Conservation (phyloP, 2,888 invertebrate genomes). For the Timema cristinae region DNA sequence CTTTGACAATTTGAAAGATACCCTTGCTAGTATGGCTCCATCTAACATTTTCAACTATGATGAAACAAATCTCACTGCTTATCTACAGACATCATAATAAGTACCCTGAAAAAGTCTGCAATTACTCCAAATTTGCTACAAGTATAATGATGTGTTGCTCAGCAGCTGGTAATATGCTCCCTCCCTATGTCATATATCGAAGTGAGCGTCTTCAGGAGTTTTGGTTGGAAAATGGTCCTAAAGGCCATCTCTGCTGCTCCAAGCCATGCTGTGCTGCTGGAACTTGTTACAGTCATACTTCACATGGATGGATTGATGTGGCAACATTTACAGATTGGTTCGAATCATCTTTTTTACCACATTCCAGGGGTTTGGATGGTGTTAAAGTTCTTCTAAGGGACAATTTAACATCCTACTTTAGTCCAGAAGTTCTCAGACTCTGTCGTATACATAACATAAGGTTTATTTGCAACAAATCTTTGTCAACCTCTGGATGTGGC, state of each 20-base stretch:
- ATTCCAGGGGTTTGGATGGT: constrained; percentile 31
- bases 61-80: constrained; percentile 35
- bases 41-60: constrained; percentile 36
- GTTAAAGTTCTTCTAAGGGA: constrained; percentile 39
- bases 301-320: constrained; percentile 40
- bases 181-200: constrained; percentile 28
- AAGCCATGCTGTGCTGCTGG: constrained; percentile 20
- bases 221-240: constrained; percentile 19
- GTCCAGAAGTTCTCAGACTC: constrained; percentile 31
- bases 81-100: constrained; percentile 21
- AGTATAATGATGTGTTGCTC: constrained; percentile 34
- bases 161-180: constrained; percentile 32
- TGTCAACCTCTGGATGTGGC: constrained; percentile 10
- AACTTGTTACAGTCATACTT: constrained; percentile 33
- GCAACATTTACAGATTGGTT: constrained; percentile 40
- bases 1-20: constrained; percentile 8
- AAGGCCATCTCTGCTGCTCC: constrained; percentile 30
- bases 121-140: constrained; percentile 18
- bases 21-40: constrained; percentile 4
- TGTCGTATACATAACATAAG: constrained; percentile 38
- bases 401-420: constrained; percentile 38
- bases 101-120: constrained; percentile 10
- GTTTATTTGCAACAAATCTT: constrained; percentile 33
- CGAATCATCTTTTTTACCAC: constrained; percentile 32
- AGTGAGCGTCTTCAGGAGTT: background rate